phyloP scores from a whole-genome alignment of 35 echinoderm and acorn worm genomes.

The Strongylocentrotus purpuratus region DNA sequence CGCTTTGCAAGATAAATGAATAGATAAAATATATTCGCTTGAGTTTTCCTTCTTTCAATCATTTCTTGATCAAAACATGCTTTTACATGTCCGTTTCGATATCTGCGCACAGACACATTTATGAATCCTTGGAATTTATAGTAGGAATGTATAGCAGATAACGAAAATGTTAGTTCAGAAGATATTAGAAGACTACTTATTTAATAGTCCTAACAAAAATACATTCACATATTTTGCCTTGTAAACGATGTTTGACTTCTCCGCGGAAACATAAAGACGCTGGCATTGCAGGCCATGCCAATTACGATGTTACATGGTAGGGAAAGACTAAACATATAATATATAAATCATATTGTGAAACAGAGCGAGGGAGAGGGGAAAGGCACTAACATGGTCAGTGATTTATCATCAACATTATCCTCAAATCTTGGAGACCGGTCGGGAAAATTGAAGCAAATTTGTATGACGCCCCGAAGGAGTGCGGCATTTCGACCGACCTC shows the following conservation, averaged over 20 bases:
- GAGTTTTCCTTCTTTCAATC: too few species aligned
- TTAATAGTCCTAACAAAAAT: too few species aligned
- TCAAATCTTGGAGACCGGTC: neutral
- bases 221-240: neutral
- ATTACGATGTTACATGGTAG: neutral
- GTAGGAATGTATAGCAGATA: too few species aligned
- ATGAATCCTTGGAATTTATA: too few species aligned
- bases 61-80: too few species aligned
- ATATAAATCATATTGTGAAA: neutral
- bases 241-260: neutral
- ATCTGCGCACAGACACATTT: too few species aligned
- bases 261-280: neutral
- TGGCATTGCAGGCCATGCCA: neutral
- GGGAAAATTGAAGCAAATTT: conserved; percentile 29
- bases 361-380: neutral
- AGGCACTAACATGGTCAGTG: neutral
- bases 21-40: too few species aligned
- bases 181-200: too few species aligned
- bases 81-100: too few species aligned
- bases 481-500: neutral
- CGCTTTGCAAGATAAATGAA: too few species aligned
- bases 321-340: neutral
- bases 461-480: neutral
- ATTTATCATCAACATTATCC: conserved; percentile 16
- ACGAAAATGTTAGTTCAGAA: too few species aligned